Evolutionary conservation across 2,113 vertebrate genomes (phyloP), one percentile per base, ranked within the genome.

Genomic region (Salminus brasiliensis): DNA sequence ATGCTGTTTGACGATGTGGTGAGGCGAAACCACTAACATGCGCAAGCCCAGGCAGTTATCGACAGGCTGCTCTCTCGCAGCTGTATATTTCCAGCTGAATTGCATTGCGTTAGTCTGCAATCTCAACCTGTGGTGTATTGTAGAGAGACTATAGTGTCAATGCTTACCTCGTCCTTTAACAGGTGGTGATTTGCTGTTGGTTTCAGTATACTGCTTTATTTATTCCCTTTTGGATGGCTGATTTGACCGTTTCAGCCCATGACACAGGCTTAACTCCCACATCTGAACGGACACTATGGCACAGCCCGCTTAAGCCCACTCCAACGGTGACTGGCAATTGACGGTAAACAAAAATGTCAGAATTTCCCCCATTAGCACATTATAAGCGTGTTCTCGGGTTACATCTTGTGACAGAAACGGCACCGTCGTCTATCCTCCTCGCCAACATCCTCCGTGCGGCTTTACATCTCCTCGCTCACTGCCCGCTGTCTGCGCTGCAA

Each of bases 101-200:
- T 53, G 11, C 11, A 16, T 7, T 66, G 78, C 60, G 29, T 66
- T 57, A 59, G 0, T 59, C 41, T 10, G 36, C 39, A 74, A 52
- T 59, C 5, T 27, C 63, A 59, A 9, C 53, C 16, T 59, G 34
- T 27, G 55, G 32, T 15, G 41, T 47, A 60, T 8, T 34, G 32
- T 53, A 43, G 30, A 71, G 1, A 74, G 65, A 59, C 49, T 72
- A 69, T 13, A 39, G 23, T 29, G 65, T 47, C 30, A 45, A 59
- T 47, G 57, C 89, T 92, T 92, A 93, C 92, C 93, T 93, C 83
- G 88, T 88, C 87, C 87, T 68, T 86, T 91, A 93, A 92, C 92
- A 93, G 93, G 92, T 93, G 91, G 91, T 70, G 81, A 89, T 86
- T 83, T 90, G 80, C 79, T 77, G 79, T 78, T 70, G 78, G 78